A percentile compares a stretch with the other conserved stretches of the same genome.
These are phyloP conservation scores for Drosophila vallismaia DNA, from an alignment of 2,888 invertebrate genomes.

Conservation along the genomic window DNA sequence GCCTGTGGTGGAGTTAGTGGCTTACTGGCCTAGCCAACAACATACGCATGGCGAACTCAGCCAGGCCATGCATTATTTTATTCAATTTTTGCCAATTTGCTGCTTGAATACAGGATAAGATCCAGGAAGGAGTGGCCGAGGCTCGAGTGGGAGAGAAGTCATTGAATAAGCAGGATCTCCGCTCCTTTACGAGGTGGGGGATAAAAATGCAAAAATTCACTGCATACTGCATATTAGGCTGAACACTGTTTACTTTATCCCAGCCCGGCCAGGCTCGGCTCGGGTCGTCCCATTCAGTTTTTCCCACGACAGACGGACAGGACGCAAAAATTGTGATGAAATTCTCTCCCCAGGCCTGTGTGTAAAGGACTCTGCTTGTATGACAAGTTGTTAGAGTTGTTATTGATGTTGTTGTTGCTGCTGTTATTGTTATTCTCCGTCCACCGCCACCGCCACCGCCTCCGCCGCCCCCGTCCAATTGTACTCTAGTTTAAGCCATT, in stretches of 20 bases:
- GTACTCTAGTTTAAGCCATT: constrained; percentile 69
- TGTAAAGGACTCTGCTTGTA: constrained; percentile 61
- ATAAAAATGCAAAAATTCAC: constrained; percentile 18
- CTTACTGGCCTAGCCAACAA: constrained; percentile 15
- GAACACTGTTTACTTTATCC: constrained; percentile 43
- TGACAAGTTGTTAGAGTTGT: constrained; percentile 74
- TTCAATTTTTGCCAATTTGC: constrained; percentile 75
- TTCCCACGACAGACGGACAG: constrained; percentile 12
- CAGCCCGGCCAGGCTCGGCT: not conserved
- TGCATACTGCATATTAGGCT: constrained; percentile 36
- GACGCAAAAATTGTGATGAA: constrained; percentile 67
- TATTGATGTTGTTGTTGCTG: constrained; percentile 48
- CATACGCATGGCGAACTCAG: constrained; percentile 14
- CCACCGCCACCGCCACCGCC: not conserved
- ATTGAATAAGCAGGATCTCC: constrained; percentile 21
- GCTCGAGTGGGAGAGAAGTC: constrained; percentile 3
- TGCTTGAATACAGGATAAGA: constrained; percentile 43
- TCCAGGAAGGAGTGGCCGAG: constrained; percentile 1
- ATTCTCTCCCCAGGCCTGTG: constrained; percentile 40
- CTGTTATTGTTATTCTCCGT: constrained; percentile 23
- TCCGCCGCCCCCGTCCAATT: constrained; percentile 7
- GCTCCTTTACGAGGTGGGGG: not conserved
- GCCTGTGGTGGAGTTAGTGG: constrained; percentile 20
- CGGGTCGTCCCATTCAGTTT: not conserved
- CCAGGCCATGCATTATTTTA: constrained; percentile 57